A percentile compares a stretch with the other conserved stretches of the same genome.
These are phyloP conservation scores for Haliclona indistincta DNA, from an alignment of 37 sponge, comb jelly and placozoan genomes.

Conservation along the genomic window DNA sequence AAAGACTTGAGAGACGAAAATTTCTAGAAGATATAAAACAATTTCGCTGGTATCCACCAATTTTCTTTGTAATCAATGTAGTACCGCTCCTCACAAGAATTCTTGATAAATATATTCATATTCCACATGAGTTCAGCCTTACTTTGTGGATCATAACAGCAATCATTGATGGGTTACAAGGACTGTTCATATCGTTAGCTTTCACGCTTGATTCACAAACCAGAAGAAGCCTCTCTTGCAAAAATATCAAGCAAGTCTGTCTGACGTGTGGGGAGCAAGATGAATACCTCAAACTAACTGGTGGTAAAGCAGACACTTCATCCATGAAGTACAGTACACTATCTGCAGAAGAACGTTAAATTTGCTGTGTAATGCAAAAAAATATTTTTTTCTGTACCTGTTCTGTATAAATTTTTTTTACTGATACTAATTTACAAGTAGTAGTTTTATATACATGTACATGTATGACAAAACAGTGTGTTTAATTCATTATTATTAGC, in stretches of 20 bases:
- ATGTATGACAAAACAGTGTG: too few species aligned
- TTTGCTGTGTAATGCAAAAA: too few species aligned
- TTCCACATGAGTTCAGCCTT: not conserved
- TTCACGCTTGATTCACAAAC: constrained; percentile 58
- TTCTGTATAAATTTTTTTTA: too few species aligned
- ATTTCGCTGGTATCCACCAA: constrained; percentile 48
- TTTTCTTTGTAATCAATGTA: constrained; percentile 48
- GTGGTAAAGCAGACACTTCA: too few species aligned
- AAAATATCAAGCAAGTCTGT: not conserved
- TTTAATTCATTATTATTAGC: too few species aligned
- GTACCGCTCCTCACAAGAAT: constrained; percentile 52
- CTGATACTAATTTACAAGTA: too few species aligned
- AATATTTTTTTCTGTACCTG: too few species aligned
- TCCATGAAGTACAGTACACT: too few species aligned
- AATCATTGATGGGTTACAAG: constrained; percentile 36
- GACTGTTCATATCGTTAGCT: constrained; percentile 35
- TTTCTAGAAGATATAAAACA: constrained; percentile 38
- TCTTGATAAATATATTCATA: constrained; percentile 5
- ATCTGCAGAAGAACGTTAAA: too few species aligned
- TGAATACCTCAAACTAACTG: too few species aligned
- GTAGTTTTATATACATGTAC: too few species aligned
- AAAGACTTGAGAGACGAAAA: not conserved
- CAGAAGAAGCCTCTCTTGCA: constrained; percentile 1
- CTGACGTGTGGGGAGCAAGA: too few species aligned
- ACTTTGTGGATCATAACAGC: constrained; percentile 58